Base-by-base conservation (phyloP, 2,888 invertebrate species). In the Aspidiotus rigidus region DNA sequence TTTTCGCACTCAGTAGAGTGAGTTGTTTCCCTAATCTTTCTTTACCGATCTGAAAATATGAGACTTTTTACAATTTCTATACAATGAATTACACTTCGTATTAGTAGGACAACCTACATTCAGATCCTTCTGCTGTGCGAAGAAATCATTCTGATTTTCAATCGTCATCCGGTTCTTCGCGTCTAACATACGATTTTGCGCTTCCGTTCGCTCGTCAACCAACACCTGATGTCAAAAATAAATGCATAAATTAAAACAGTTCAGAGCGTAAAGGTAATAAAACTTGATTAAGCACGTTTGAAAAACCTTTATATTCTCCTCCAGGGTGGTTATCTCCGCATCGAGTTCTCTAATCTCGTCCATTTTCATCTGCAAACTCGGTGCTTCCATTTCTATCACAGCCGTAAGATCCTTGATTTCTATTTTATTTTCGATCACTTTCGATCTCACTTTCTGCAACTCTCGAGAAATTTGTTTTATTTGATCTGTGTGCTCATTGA, bases 401-500 rank as follows among this genome's bases (percentile, higher is more conserved):
- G 17, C 44, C 9, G 49, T 16, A 57, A 49, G 15, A 61, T 73
- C 53, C 55, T 64, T 69, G 71, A 72, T 54, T 63, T 56, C 66
- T 63, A 70, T 66, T 64, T 72, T 60, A 0, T 71, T 17, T 16
- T 71, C 69, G 16, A 63, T 72, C 41, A 72, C 70, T 62, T 70
- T 69, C 7, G 66, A 55, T 60, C 72, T 62, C 8, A 73, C 64
- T 15, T 72, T 66, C 13, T 77, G 76, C 6, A 80, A 73, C 71
- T 79, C 72, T 0, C 62, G 56, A 44, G 76, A 74, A 7, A 77
- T 73, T 15, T 75, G 74, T 40, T 74, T 73, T n/a, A 76, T 71
- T 69, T 80, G 74, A 71, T 76, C 71, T 73, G 77, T 70, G 76
- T 75, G 7, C 74, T 74, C 55, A 1, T 49, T 16, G 10, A 16